Conservation (phyloP, 2,888 invertebrate species). For the Xanthorhoe designata region DNA sequence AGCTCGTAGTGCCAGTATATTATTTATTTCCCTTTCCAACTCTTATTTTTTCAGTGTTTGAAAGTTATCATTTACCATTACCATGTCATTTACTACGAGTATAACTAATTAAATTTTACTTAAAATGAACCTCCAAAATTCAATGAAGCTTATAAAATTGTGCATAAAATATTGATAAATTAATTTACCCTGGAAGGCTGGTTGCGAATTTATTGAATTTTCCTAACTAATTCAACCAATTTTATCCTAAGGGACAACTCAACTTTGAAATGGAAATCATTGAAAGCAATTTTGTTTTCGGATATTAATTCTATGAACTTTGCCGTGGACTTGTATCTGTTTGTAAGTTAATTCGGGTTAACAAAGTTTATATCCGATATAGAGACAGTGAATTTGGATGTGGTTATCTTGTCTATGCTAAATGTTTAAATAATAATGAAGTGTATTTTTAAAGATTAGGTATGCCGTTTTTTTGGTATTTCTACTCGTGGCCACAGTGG, state of each 20-base stretch:
- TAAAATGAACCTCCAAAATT: background rate
- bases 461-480: too few relatives aligned
- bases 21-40: too few relatives aligned
- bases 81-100: too few relatives aligned
- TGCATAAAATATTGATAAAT: conserved; percentile 43
- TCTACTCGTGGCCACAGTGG: too few relatives aligned
- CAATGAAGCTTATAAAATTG: background rate
- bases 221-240: conserved; percentile 52
- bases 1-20: too few relatives aligned
- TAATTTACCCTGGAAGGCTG: conserved; percentile 54
- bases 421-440: too few relatives aligned
- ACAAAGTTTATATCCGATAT: background rate
- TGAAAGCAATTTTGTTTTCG: conserved; percentile 59
- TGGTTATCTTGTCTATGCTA: background rate
- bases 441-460: too few relatives aligned
- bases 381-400: background rate
- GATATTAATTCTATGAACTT: conserved; percentile 50
- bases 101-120: too few relatives aligned
- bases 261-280: conserved; percentile 55
- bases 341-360: conserved; percentile 1
- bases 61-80: too few relatives aligned
- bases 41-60: too few relatives aligned
- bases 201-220: conserved; percentile 60
- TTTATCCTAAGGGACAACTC: conserved; percentile 51
- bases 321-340: conserved; percentile 3